Percentiles rank a stretch among this genome's conserved stretches.
These are phyloP conservation scores for Barnardius zonarius DNA, from an alignment of 2,113 vertebrate species.

Conservation along the genomic window DNA sequence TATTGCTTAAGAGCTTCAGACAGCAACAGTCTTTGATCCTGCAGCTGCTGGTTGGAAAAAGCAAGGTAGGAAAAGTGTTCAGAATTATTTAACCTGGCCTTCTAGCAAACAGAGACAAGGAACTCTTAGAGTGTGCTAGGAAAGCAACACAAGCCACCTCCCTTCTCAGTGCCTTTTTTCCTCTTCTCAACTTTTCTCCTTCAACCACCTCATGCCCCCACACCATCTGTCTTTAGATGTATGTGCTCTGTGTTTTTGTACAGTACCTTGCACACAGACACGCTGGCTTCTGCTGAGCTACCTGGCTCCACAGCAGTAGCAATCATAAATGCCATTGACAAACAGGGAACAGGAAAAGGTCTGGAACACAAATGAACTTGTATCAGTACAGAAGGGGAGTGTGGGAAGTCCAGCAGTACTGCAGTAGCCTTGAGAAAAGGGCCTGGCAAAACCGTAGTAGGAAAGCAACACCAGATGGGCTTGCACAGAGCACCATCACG, in stretches of 20 bases:
- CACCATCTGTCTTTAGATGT: not conserved
- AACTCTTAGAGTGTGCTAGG: not conserved
- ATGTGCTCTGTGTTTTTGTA: not conserved
- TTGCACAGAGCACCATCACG: not conserved
- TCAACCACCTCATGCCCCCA: not conserved
- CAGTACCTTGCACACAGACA: not conserved
- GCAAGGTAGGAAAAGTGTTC: not conserved
- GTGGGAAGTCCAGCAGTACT: not conserved
- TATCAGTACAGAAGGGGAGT: not conserved
- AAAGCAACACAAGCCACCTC: not conserved
- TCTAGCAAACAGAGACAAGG: not conserved
- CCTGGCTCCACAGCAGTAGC: not conserved
- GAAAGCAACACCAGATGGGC: conserved; percentile 1
- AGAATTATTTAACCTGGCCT: not conserved
- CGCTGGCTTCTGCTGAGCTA: not conserved
- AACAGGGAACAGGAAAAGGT: not conserved
- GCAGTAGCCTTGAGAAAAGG: not conserved
- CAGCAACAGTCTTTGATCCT: not conserved
- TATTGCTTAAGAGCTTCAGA: not conserved
- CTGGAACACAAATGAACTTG: not conserved
- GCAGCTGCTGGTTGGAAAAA: not conserved
- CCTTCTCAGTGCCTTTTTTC: not conserved
- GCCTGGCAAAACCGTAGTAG: not conserved
- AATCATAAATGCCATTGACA: not conserved
- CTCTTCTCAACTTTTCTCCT: not conserved